Percentiles rank a stretch among this genome's conserved stretches.
Conservation (phyloP, 2,888 invertebrate genomes). For the Chloroclysta siterata region DNA sequence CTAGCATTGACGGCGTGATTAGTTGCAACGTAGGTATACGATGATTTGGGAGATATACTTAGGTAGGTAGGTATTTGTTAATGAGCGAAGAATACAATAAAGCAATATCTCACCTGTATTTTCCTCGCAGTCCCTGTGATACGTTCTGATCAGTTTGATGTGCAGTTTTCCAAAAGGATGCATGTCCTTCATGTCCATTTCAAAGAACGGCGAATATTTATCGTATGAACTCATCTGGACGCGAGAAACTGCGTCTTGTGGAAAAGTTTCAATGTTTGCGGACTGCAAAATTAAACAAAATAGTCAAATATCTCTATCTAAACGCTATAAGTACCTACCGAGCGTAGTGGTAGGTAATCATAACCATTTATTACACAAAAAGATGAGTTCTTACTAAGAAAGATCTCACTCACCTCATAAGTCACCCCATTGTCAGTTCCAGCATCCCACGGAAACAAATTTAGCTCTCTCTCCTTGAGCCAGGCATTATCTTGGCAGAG, state of each 20-base stretch:
- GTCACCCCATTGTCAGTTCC: constrained; percentile 97
- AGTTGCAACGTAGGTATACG: too few species aligned
- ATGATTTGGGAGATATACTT: too few species aligned
- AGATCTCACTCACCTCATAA: constrained; percentile 86
- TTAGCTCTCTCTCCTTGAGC: constrained; percentile 91
- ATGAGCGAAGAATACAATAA: not conserved
- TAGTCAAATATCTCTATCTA: not conserved
- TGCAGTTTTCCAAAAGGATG: constrained; percentile 73
- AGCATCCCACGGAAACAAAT: constrained; percentile 97
- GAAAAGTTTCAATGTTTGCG: constrained; percentile 68
- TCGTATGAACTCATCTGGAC: constrained; percentile 75
- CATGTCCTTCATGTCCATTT: constrained; percentile 70
- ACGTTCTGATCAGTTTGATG: constrained; percentile 67
- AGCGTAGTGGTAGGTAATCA: not conserved
- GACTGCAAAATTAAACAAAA: constrained; percentile 56
- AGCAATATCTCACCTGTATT: constrained; percentile 50
- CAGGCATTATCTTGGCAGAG: constrained; percentile 95
- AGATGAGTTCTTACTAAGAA: too few species aligned
- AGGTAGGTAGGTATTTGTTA: too few species aligned
- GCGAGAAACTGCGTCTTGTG: constrained; percentile 67
- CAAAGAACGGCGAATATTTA: constrained; percentile 74
- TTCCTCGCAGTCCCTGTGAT: constrained; percentile 65
- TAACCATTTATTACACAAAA: too few species aligned
- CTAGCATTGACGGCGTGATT: not conserved
- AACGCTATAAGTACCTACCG: not conserved